Conservation (phyloP, 2,113 vertebrate genomes). For the Ictalurus furcatus region DNA sequence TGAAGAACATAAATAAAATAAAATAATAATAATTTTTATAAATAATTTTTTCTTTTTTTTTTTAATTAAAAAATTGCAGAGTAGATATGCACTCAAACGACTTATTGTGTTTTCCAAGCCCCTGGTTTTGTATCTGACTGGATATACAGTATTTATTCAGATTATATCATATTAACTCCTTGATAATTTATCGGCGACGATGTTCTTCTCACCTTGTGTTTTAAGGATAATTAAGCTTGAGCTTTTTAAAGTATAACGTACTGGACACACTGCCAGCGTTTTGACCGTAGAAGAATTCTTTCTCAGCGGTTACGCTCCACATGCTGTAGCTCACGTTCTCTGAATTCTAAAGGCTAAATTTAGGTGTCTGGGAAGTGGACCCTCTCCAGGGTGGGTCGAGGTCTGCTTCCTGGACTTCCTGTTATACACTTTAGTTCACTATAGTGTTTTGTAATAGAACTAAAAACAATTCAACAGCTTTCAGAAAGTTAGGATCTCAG, state of each 20-base stretch:
- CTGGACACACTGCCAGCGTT: not conserved
- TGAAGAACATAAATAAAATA: not conserved
- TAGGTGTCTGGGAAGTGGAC: conserved; percentile 21
- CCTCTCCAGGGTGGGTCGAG: conserved; percentile 20
- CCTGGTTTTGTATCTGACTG: not conserved
- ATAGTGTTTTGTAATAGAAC: not conserved
- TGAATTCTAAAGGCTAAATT: conserved; percentile 8
- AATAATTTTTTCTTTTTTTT: too few relatives aligned
- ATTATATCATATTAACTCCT: not conserved
- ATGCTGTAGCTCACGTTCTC: not conserved
- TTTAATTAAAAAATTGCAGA: not conserved
- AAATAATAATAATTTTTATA: not conserved
- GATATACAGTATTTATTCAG: not conserved
- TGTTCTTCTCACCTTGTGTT: not conserved
- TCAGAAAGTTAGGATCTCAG: not conserved
- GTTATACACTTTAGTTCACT: conserved; percentile 19
- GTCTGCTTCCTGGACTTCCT: conserved; percentile 40
- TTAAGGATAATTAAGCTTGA: not conserved
- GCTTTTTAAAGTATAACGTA: not conserved
- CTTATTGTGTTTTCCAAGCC: not conserved
- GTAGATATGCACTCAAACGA: not conserved
- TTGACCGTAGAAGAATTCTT: not conserved
- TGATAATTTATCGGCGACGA: not conserved
- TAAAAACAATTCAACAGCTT: conserved; percentile 5
- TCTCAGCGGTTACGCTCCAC: not conserved